Base-by-base conservation (phyloP, 2,113 vertebrate genomes). In the Toxotes jaculatrix region DNA sequence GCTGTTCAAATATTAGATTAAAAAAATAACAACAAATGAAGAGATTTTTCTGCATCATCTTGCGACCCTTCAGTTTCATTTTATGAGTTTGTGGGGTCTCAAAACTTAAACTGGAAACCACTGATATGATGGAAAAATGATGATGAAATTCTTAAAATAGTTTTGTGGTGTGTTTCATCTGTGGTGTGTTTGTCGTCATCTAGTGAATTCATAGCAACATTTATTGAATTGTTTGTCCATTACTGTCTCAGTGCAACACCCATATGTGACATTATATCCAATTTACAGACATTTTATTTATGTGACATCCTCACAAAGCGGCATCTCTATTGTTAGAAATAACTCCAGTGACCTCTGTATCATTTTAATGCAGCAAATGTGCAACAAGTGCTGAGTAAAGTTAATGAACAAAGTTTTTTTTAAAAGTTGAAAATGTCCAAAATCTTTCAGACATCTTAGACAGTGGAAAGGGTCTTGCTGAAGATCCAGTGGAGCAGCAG, bases 401-500 rank as follows among this genome's bases (percentile, higher is more conserved):
- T 69, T 47, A 9, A 43, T 23, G 11, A 71, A 43, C 0, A 56
- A 74, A 74, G 21, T 51, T 68, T 63, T 5, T 51, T 68, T 63
- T 5, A 11, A 55, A 79, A 47, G 38, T 69, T 40, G 0, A 45
- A 42, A 63, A 12, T 43, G 36, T 6, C 13, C 23, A 23, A 59
- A 70, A 56, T 51, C 19, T 74, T 61, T n/a, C 47, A 77, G 51
- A 38, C 53, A 40, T 36, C 11, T 49, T 62, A 40, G 71, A 65
- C 4, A 60, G 51, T n/a, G 64, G 61, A 21, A 45, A 43, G 60
- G 61, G 77, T 84, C 61, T 34, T 21, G 57, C 67, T 66, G 38
- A 69, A 43, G 10, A 11, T 79, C 32, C 53, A 43, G 62, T n/a
- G 55, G 72, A 80, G 70, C n/a, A 56, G 59, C 79, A 73, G 49